Evolutionary conservation across 1,140 invertebrate genomes (phyloP).

Genomic region (Drosophila bifasciata): DNA sequence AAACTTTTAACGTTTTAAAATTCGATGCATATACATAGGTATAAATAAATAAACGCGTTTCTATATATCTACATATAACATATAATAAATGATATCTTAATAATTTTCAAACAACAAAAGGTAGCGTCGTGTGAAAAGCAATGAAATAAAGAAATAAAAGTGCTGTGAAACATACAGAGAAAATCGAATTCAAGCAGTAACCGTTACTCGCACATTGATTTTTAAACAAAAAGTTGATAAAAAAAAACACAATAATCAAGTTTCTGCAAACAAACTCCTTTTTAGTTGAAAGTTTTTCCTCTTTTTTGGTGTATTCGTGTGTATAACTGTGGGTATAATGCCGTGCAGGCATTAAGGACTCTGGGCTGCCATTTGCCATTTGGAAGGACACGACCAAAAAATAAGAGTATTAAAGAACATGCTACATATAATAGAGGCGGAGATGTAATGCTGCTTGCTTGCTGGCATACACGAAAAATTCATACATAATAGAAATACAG

Average conservation of each 20-base stretch:
- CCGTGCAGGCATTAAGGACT: conserved; percentile 43
- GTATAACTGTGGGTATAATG: conserved; percentile 75
- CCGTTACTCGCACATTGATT: conserved; percentile 38
- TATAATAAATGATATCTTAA: conserved; percentile 71
- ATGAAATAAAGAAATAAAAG: conserved; percentile 33
- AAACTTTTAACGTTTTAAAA: conserved; percentile 68
- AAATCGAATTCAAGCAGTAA: conserved; percentile 9
- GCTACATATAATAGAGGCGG: background rate
- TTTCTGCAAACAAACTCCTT: conserved; percentile 11
- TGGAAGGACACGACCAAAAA: conserved; percentile 7
- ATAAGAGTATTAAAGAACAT: conserved; percentile 39
- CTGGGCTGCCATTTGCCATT: conserved; percentile 12
- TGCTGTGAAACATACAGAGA: conserved; percentile 30
- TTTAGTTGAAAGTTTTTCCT: conserved; percentile 32
- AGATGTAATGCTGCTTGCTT: conserved; percentile 33
- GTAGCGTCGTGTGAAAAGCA: conserved; percentile 35
- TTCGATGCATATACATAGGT: conserved; percentile 56
- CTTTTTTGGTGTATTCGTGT: conserved; percentile 55
- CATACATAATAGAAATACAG: conserved; percentile 63
- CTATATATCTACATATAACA: conserved; percentile 54
- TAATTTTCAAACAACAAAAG: conserved; percentile 70
- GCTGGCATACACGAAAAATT: conserved; percentile 39
- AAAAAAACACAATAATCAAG: conserved; percentile 16
- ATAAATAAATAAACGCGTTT: conserved; percentile 70
- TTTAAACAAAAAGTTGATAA: conserved; percentile 38